A percentile compares a stretch with the other conserved stretches of the same genome.
Evolutionary conservation across 2,797 vertebrate species (phyloP).

Genomic region (Danionella dracula): DNA sequence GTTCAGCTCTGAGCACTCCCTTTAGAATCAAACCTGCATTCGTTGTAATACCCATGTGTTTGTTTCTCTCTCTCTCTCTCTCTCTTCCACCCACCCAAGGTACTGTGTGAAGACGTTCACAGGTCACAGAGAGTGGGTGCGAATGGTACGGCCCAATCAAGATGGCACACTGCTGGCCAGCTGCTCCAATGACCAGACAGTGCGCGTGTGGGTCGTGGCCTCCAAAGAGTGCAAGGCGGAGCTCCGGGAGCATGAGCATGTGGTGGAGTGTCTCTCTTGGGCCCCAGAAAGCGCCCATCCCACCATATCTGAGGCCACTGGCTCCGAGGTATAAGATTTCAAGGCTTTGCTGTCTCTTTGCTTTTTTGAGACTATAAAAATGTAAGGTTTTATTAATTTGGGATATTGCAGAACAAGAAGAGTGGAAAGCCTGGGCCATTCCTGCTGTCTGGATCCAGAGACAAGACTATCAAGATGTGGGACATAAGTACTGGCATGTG

Average conservation of each 20-base stretch:
- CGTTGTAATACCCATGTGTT: too few species aligned
- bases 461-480: constrained; percentile 99
- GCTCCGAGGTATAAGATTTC: constrained; percentile 73
- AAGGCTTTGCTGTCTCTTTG: background rate
- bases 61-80: too few species aligned
- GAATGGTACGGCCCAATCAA: constrained; percentile 98
- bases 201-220: constrained; percentile 96
- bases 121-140: constrained; percentile 98
- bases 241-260: constrained; percentile 96
- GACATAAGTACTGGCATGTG: constrained; percentile 98
- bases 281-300: constrained; percentile 88
- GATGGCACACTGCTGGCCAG: constrained; percentile 97
- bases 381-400: background rate
- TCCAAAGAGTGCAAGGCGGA: constrained; percentile 98
- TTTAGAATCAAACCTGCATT: background rate
- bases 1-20: background rate
- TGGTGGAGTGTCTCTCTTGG: constrained; percentile 94
- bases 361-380: background rate
- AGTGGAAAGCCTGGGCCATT: constrained; percentile 97
- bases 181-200: constrained; percentile 98
- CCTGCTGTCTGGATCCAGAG: constrained; percentile 97
- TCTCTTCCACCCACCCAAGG: constrained; percentile 58
- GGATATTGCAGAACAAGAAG: constrained; percentile 82
- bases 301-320: constrained; percentile 86
- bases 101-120: constrained; percentile 99